Percentiles rank a stretch among this genome's conserved stretches.
phyloP scores from a whole-genome alignment of 2,113 vertebrate genomes.

The Neomonachus schauinslandi region DNA sequence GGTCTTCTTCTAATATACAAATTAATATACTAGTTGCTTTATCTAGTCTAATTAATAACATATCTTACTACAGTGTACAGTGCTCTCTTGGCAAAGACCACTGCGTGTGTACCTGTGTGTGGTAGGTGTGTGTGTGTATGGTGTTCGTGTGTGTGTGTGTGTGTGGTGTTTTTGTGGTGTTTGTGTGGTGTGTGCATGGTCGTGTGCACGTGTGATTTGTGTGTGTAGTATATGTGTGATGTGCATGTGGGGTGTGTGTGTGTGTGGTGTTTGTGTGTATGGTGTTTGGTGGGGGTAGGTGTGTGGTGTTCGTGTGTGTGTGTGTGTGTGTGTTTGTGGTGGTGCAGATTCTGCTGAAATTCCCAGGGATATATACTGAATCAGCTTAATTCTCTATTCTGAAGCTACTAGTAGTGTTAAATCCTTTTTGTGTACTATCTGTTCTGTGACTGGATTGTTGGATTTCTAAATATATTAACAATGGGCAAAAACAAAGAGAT shows the following conservation, averaged over 20 bases:
- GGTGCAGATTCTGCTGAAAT: background rate
- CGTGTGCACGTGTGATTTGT: background rate
- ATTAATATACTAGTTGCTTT: background rate
- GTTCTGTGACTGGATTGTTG: background rate
- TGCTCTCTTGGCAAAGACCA: background rate
- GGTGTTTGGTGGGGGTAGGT: background rate
- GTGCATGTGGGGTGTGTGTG: background rate
- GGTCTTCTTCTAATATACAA: background rate
- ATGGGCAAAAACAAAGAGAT: background rate
- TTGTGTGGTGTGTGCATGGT: background rate
- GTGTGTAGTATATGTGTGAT: background rate
- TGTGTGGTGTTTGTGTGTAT: background rate
- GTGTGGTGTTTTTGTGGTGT: background rate
- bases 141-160: background rate
- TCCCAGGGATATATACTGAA: background rate
- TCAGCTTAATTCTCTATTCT: background rate
- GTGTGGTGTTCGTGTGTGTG: background rate
- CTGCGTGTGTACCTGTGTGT: background rate
- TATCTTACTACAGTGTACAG: background rate
- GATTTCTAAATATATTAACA: constrained; percentile 39
- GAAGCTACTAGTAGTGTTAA: background rate
- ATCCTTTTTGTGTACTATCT: background rate
- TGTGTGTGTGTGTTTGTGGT: background rate
- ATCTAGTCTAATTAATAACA: background rate
- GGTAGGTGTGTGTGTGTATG: background rate